Base-by-base conservation (phyloP, 2,797 vertebrate genomes). In the Cyprinella venusta region DNA sequence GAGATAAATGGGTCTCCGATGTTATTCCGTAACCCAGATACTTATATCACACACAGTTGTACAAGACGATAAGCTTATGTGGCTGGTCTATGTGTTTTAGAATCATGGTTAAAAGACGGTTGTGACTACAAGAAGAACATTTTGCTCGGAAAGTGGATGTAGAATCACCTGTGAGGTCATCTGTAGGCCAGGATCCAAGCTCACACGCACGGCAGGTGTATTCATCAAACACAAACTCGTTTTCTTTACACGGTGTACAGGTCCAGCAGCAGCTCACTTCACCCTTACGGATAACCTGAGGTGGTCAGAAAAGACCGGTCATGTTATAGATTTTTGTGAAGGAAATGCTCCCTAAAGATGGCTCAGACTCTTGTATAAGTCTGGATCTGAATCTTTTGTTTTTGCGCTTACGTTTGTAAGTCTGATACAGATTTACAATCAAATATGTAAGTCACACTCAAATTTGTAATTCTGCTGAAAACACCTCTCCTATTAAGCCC, bases 241-340 rank as follows among this genome's bases (percentile, higher is more conserved):
- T 99, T n/a, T 99, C 98, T 89, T 99, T 99, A 86, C 98, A 99
- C 5, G 96, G 96, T 6, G 98, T 99, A 75, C 98, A 99, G 21
- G 98, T 99, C 98, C 98, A 99, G 33, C 98, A 99, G 84, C 98
- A 99, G 91, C 98, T 99, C 86, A 99, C 98, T 92, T 99, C 98
- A 85, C 98, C 98, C 92, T 99, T 99, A 83, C 98, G 97, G 88
- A 99, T 99, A 85, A 99, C 98, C 98, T 99, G 87, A 76, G 83
- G 26, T 54, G 12, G 21, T 50, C 72, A 76, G 56, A 48, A 84
- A 2, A 48, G 10, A 48, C 24, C 40, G 61, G 71, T 59, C 59
- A 67, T 8, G 30, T 50, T 79, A 67, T 38, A 38, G 12, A 67
- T 52, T 38, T 38, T 13, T 79, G 18, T 69, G 6, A 40, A 56